Evolutionary conservation across 2,113 vertebrate species (phyloP).

Genomic region (Aspiorhynchus laticeps): DNA sequence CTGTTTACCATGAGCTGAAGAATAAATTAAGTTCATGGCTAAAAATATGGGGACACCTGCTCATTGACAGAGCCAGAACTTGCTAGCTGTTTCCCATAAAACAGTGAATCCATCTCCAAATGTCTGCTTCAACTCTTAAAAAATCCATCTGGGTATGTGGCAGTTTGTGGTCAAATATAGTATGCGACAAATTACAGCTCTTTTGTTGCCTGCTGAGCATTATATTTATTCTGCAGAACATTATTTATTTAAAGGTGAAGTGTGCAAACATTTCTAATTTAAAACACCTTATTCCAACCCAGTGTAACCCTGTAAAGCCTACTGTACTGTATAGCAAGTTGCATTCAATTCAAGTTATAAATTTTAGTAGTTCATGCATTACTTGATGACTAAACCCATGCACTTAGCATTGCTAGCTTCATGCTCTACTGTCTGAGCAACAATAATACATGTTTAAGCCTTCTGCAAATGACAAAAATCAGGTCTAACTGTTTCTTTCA

Average conservation of each 20-base stretch:
- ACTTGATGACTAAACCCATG: background rate
- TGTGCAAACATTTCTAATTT: background rate
- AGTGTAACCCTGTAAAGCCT: background rate
- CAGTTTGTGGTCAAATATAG: background rate
- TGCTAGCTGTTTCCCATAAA: background rate
- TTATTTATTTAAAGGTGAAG: background rate
- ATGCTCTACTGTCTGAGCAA: background rate
- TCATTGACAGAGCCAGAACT: background rate
- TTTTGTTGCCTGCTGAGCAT: background rate
- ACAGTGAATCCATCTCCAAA: slow-evolving; percentile 49
- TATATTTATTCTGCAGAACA: background rate
- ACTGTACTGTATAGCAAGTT: too few species aligned
- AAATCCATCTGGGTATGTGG: background rate
- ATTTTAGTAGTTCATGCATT: background rate
- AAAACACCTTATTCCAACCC: background rate
- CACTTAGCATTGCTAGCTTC: background rate
- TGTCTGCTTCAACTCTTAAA: background rate
- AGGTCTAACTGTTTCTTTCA: background rate
- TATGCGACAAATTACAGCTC: background rate
- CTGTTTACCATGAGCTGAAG: background rate
- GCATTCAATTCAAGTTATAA: background rate
- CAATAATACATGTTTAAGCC: background rate
- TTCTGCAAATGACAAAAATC: background rate
- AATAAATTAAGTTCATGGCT: background rate
- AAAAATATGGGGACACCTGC: slow-evolving; percentile 8